A percentile compares a stretch with the other conserved stretches of the same genome.
These are phyloP conservation scores for Probosciger aterrimus DNA, from an alignment of 2,113 vertebrate species.

Conservation along the genomic window DNA sequence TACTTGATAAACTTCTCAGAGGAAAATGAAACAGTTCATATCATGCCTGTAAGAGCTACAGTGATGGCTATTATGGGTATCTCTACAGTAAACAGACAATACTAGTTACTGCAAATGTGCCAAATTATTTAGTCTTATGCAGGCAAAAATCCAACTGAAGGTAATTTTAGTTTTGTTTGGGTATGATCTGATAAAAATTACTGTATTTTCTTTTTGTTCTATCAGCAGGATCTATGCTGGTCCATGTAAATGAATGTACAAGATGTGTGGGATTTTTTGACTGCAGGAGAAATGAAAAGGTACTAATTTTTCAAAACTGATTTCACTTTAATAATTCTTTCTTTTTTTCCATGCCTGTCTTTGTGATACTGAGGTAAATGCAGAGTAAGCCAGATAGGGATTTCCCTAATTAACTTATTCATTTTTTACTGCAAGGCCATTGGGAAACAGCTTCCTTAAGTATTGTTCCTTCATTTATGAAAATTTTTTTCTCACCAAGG, in stretches of 20 bases:
- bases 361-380: not conserved
- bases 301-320: not conserved
- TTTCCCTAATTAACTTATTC: not conserved
- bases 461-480: not conserved
- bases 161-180: not conserved
- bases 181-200: not conserved
- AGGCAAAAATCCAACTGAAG: not conserved
- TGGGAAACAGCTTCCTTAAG: not conserved
- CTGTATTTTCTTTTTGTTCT: not conserved
- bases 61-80: not conserved
- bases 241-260: not conserved
- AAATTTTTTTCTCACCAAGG: not conserved
- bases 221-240: not conserved
- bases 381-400: not conserved
- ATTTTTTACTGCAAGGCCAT: not conserved
- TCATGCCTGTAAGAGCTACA: not conserved
- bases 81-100: not conserved
- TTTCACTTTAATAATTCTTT: not conserved
- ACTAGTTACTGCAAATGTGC: not conserved
- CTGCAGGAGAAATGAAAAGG: not conserved
- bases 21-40: conserved; percentile 29
- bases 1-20: conserved; percentile 42
- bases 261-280: not conserved
- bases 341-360: not conserved
- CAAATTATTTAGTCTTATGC: not conserved